These are phyloP conservation scores for Dicyrtoma fusca DNA, from an alignment of 2,888 invertebrate genomes.

Conservation along the genomic window DNA sequence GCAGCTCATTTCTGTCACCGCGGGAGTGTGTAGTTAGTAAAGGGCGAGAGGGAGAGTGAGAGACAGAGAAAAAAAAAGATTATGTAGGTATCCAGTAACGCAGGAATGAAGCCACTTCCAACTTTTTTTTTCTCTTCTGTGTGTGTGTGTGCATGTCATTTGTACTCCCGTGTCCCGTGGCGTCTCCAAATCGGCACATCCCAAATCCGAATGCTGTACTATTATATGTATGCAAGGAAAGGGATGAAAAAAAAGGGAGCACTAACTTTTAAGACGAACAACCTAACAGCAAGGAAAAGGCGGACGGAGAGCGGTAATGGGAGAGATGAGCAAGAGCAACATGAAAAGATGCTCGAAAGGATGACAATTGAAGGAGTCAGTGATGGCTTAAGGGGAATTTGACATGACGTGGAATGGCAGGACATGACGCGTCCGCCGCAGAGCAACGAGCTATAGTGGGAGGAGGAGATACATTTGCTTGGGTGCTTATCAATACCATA, in stretches of 20 bases:
- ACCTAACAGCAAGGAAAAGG: background rate
- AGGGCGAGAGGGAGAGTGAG: background rate
- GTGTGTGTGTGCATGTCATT: too few relatives aligned
- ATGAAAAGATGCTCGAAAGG: background rate
- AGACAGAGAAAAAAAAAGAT: background rate
- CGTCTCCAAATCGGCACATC: too few relatives aligned
- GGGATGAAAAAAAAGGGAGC: background rate
- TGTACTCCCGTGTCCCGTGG: too few relatives aligned
- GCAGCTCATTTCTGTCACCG: too few relatives aligned
- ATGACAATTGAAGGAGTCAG: background rate
- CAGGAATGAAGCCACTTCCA: too few relatives aligned
- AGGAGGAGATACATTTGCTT: background rate
- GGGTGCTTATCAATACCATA: background rate
- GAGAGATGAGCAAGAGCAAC: background rate
- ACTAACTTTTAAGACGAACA: background rate
- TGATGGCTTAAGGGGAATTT: background rate
- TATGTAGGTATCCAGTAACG: background rate
- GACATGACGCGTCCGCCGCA: background rate
- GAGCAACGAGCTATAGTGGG: background rate
- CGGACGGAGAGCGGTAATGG: background rate
- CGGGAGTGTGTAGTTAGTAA: too few relatives aligned
- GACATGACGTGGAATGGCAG: background rate
- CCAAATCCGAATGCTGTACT: too few relatives aligned
- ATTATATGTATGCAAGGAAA: too few relatives aligned
- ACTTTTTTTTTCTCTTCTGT: too few relatives aligned